Conservation (phyloP, 2,797 vertebrate species). For the Eutrigla gurnardus region DNA sequence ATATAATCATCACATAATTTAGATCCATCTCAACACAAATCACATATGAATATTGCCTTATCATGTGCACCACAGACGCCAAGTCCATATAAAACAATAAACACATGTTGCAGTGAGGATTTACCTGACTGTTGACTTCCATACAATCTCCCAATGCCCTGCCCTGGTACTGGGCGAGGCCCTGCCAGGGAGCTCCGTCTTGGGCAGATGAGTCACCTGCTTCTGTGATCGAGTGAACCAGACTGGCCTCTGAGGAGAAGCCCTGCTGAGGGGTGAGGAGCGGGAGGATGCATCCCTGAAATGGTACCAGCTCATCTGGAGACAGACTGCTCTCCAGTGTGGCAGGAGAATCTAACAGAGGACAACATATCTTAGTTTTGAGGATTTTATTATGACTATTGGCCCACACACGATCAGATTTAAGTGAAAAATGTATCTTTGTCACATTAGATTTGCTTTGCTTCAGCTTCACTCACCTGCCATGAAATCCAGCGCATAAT, state of each 20-base stretch:
- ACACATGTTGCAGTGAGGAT: neutral
- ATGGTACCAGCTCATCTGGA: conserved; percentile 72
- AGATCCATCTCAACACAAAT: neutral
- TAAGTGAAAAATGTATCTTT: neutral
- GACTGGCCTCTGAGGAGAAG: conserved; percentile 43
- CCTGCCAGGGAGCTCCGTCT: conserved; percentile 80
- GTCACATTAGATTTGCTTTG: neutral
- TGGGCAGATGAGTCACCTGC: conserved; percentile 5
- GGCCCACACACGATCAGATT: neutral
- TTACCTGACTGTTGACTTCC: conserved; percentile 87
- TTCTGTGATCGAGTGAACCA: conserved; percentile 40
- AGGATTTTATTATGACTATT: neutral
- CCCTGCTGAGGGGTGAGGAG: conserved; percentile 68
- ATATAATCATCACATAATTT: neutral
- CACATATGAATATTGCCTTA: neutral
- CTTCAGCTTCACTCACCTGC: conserved; percentile 83
- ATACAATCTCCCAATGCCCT: conserved; percentile 79
- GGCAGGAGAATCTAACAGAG: conserved; percentile 82
- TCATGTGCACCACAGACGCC: neutral
- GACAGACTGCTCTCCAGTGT: conserved; percentile 80
- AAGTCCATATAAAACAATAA: neutral
- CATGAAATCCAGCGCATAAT: conserved; percentile 84
- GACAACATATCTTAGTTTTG: neutral
- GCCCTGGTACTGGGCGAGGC: conserved; percentile 80
- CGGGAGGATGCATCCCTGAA: conserved; percentile 80